A percentile compares a stretch with the other conserved stretches of the same genome.
These are phyloP conservation scores for Dermatemys mawii DNA, from an alignment of 2,113 vertebrate species.

Conservation along the genomic window DNA sequence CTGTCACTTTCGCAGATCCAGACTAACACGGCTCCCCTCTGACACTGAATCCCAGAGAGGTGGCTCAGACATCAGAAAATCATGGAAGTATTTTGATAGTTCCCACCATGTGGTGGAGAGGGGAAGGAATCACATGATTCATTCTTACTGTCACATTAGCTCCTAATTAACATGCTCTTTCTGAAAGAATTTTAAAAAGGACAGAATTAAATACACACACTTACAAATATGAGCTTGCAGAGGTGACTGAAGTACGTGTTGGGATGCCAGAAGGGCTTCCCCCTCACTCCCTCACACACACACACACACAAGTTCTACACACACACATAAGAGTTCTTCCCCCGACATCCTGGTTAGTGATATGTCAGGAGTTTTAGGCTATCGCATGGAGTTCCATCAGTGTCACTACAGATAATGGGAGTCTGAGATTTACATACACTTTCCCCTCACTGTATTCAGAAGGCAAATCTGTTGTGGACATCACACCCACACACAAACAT, in stretches of 20 bases:
- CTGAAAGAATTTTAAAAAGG: background rate
- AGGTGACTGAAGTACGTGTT: background rate
- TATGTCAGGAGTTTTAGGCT: background rate
- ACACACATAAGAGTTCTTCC: fast-evolving
- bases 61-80: background rate
- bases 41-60: background rate
- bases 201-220: background rate
- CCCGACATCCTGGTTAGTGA: no score
- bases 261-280: background rate
- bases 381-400: background rate
- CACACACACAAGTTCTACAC: fast-evolving
- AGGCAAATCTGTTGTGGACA: background rate
- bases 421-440: background rate
- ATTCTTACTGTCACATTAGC: background rate
- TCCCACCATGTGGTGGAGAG: background rate
- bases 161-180: background rate
- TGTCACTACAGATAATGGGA: fast-evolving
- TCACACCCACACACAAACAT: background rate
- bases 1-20: no score
- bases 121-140: background rate
- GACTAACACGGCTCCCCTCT: no score
- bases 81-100: background rate
- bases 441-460: background rate
- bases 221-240: background rate
- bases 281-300: background rate